phyloP scores from a whole-genome alignment of 2,888 invertebrate species.

The Cephus spinipes region DNA sequence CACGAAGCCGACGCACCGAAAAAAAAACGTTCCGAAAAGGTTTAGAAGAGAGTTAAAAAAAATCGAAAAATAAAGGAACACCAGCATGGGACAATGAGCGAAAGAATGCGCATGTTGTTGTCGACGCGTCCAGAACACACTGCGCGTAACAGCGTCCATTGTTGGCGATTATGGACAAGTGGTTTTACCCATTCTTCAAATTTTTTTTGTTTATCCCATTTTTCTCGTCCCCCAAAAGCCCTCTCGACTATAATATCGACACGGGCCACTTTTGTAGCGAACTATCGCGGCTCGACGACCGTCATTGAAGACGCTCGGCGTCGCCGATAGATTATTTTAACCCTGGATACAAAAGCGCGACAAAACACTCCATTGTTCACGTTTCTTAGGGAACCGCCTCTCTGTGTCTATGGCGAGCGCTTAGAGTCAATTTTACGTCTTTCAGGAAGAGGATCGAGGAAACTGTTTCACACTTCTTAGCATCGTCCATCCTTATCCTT shows the following conservation, averaged over 20 bases:
- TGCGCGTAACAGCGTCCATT: slow-evolving; percentile 50
- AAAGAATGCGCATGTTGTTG: slow-evolving; percentile 35
- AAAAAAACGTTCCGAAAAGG: neutral
- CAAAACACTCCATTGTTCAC: slow-evolving; percentile 46
- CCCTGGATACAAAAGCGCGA: slow-evolving; percentile 38
- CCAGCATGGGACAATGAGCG: slow-evolving; percentile 34
- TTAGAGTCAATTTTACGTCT: slow-evolving; percentile 22
- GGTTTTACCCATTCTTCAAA: slow-evolving; percentile 43
- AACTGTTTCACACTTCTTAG: neutral
- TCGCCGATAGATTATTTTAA: slow-evolving; percentile 48
- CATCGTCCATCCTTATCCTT: slow-evolving; percentile 14
- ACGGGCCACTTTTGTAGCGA: slow-evolving; percentile 23
- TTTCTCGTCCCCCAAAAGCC: slow-evolving; percentile 5
- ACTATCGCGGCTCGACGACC: neutral
- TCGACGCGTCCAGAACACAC: neutral
- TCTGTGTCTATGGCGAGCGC: neutral
- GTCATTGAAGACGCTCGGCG: slow-evolving; percentile 18
- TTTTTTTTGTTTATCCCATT: slow-evolving; percentile 9
- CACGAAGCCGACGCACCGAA: neutral
- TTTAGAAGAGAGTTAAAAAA: slow-evolving; percentile 13
- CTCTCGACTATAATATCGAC: neutral
- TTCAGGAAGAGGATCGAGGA: slow-evolving; percentile 19
- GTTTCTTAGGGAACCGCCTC: slow-evolving; percentile 2
- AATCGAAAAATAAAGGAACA: slow-evolving; percentile 20
- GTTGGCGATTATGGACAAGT: slow-evolving; percentile 55